A percentile compares a stretch with the other conserved stretches of the same genome.
phyloP scores from a whole-genome alignment of 2,113 vertebrate species.

The Callopanchax toddi region DNA sequence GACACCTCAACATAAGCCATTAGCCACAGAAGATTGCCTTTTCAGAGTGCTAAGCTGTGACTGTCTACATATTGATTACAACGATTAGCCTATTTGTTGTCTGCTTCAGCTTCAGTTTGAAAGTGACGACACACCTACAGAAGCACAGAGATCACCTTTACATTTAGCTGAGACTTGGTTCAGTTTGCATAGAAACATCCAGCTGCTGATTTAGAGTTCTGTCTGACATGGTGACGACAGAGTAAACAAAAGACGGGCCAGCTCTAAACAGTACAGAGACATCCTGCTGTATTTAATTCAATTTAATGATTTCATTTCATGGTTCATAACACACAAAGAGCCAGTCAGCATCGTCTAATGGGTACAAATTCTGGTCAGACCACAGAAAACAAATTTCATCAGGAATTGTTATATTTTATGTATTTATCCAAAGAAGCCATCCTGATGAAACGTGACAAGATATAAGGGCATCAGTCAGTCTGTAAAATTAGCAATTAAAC shows the following conservation, averaged over 20 bases:
- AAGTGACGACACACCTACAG: not conserved
- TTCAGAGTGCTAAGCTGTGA: constrained; percentile 32
- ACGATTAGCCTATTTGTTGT: constrained; percentile 34
- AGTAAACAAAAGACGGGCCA: constrained; percentile 40
- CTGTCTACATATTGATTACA: too few species aligned
- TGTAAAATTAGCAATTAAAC: constrained; percentile 15
- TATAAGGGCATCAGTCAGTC: constrained; percentile 4
- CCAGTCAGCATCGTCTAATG: constrained; percentile 44
- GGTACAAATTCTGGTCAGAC: constrained; percentile 37
- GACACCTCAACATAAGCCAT: constrained; percentile 54
- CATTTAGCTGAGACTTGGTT: constrained; percentile 1
- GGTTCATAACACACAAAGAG: constrained; percentile 54
- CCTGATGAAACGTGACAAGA: not conserved
- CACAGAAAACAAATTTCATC: constrained; percentile 36
- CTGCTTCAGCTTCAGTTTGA: constrained; percentile 19
- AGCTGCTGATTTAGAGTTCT: constrained; percentile 2
- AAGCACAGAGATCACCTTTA: not conserved
- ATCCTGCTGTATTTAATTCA: constrained; percentile 50
- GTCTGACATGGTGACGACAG: constrained; percentile 14
- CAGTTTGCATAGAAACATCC: not conserved
- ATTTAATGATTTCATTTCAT: constrained; percentile 58
- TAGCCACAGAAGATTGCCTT: constrained; percentile 48
- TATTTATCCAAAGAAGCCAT: constrained; percentile 30
- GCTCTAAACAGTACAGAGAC: constrained; percentile 32
- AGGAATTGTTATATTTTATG: constrained; percentile 31